These are phyloP conservation scores for Clupea harengus DNA, from an alignment of 2,113 vertebrate genomes.

Conservation along the genomic window DNA sequence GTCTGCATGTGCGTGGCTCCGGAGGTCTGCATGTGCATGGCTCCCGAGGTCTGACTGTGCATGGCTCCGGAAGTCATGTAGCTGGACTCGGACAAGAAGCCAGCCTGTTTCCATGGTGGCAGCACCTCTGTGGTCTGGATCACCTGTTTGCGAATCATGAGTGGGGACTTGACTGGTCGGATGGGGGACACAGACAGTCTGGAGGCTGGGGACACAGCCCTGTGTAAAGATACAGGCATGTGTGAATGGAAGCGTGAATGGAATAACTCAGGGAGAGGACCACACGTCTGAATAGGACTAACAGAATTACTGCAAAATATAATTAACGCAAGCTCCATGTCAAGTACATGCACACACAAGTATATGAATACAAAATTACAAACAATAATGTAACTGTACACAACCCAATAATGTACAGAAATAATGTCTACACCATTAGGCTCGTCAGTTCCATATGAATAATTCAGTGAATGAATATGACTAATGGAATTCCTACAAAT, in stretches of 20 bases:
- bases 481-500: too few relatives aligned
- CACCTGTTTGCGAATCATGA: conserved; percentile 79
- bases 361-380: background rate
- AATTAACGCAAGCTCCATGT: background rate
- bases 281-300: too few relatives aligned
- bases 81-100: conserved; percentile 74
- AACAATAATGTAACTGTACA: background rate
- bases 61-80: conserved; percentile 54
- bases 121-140: conserved; percentile 74
- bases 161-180: conserved; percentile 88
- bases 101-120: conserved; percentile 93
- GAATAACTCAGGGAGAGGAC: background rate
- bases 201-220: conserved; percentile 86
- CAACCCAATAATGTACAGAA: too few relatives aligned
- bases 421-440: too few relatives aligned
- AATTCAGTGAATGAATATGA: too few relatives aligned
- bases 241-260: background rate
- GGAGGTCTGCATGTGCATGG: conserved; percentile 51
- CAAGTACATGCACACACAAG: background rate
- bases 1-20: conserved; percentile 35
- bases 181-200: conserved; percentile 88
- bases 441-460: too few relatives aligned
- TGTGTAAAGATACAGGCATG: conserved; percentile 48
- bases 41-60: conserved; percentile 65
- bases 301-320: background rate